A percentile compares a stretch with the other conserved stretches of the same genome.
Evolutionary conservation across 2,888 invertebrate species (phyloP).

Genomic region (Sturmia bella): DNA sequence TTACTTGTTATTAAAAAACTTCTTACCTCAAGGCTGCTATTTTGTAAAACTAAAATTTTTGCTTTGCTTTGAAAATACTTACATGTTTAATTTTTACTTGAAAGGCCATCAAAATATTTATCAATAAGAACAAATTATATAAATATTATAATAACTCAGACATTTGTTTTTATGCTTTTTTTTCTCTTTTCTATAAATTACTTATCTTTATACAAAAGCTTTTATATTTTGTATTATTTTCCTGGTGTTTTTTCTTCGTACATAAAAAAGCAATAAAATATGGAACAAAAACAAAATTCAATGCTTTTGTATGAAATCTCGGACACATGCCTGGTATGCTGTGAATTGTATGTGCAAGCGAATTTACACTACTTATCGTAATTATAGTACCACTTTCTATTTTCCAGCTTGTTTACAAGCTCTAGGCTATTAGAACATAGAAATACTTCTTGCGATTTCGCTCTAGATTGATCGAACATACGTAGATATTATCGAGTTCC

Average conservation of each 20-base stretch:
- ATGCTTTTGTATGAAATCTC: slow-evolving; percentile 64
- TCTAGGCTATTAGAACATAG: too few species aligned
- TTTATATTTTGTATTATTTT: neutral
- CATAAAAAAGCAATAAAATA: slow-evolving; percentile 29
- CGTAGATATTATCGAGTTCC: too few species aligned
- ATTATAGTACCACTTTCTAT: too few species aligned
- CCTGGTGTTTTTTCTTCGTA: slow-evolving; percentile 1
- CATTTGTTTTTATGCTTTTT: slow-evolving; percentile 22
- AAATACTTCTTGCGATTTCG: too few species aligned
- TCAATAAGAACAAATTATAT: neutral
- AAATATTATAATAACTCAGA: slow-evolving; percentile 51
- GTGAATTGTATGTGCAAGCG: neutral
- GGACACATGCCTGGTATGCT: slow-evolving; percentile 49
- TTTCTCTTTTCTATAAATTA: slow-evolving; percentile 22
- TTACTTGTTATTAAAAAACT: too few species aligned
- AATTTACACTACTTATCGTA: too few species aligned
- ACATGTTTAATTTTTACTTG: slow-evolving; percentile 1
- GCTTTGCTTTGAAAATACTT: neutral
- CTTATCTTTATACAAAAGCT: slow-evolving; percentile 51
- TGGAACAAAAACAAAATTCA: slow-evolving; percentile 45
- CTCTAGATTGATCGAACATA: too few species aligned
- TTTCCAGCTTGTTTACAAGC: too few species aligned
- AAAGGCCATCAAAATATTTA: slow-evolving; percentile 3
- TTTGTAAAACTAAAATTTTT: too few species aligned
- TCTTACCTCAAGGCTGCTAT: too few species aligned